These are phyloP conservation scores for Drosophila quadrilineata DNA, from an alignment of 1,140 invertebrate genomes.

Conservation along the genomic window DNA sequence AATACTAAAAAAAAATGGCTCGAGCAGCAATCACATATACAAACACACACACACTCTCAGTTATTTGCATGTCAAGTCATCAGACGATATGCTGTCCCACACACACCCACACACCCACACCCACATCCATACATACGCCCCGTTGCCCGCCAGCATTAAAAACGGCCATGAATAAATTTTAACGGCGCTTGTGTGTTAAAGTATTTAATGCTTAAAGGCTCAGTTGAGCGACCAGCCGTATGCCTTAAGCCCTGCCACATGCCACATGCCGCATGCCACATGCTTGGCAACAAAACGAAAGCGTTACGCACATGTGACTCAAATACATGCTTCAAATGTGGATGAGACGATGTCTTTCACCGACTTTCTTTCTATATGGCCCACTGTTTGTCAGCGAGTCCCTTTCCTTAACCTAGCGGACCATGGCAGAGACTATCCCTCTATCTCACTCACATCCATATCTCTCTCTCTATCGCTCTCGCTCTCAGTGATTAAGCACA, in stretches of 20 bases:
- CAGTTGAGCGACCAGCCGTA: conserved; percentile 62
- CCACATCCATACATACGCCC: conserved; percentile 9
- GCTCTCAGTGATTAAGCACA: conserved; percentile 71
- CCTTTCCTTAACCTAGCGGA: not conserved
- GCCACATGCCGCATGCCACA: conserved; percentile 23
- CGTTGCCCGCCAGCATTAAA: conserved; percentile 57
- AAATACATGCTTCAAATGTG: conserved; percentile 29
- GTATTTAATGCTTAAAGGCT: conserved; percentile 78
- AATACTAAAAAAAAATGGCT: conserved; percentile 55
- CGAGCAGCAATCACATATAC: conserved; percentile 43
- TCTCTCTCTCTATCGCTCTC: conserved; percentile 4
- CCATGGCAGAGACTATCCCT: not conserved
- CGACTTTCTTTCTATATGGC: conserved; percentile 37
- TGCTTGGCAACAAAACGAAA: conserved; percentile 25
- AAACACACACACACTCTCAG: conserved; percentile 43
- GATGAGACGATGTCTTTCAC: conserved; percentile 27
- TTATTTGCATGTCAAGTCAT: conserved; percentile 74
- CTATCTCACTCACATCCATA: not conserved
- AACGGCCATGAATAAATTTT: conserved; percentile 77
- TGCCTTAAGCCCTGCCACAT: conserved; percentile 74
- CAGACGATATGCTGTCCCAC: conserved; percentile 6
- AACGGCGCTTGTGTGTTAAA: conserved; percentile 77
- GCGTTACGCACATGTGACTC: conserved; percentile 52
- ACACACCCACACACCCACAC: not conserved
- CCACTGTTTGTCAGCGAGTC: conserved; percentile 49